A percentile compares a stretch with the other conserved stretches of the same genome.
phyloP scores from a whole-genome alignment of 2,113 vertebrate genomes.

The Podocnemis expansa region DNA sequence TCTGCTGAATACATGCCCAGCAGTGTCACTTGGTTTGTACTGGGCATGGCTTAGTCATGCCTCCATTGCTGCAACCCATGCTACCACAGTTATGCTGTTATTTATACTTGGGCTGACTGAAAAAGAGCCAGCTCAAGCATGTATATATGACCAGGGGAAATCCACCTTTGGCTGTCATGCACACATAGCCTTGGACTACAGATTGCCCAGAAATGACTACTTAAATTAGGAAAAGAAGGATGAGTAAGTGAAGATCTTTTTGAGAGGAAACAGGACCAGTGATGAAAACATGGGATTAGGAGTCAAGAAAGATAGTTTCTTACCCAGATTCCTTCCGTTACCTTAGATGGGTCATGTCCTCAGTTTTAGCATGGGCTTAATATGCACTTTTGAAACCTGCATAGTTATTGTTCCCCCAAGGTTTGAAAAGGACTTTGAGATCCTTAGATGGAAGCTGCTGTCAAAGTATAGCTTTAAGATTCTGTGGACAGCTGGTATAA shows the following conservation, averaged over 20 bases:
- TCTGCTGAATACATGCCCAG: neutral
- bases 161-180: too few species aligned
- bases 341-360: too few species aligned
- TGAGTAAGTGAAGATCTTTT: slow-evolving; percentile 21
- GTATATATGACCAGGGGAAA: too few species aligned
- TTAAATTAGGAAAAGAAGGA: neutral
- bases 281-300: neutral
- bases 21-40: too few species aligned
- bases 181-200: neutral
- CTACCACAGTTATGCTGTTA: too few species aligned
- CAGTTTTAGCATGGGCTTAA: too few species aligned
- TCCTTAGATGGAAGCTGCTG: slow-evolving; percentile 46
- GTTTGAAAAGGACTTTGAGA: slow-evolving; percentile 12
- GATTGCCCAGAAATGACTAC: neutral
- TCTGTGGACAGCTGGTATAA: slow-evolving; percentile 10
- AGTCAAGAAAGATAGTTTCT: slow-evolving; percentile 5
- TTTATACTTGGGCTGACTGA: too few species aligned
- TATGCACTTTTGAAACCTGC: slow-evolving; percentile 21
- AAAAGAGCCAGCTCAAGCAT: too few species aligned
- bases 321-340: neutral
- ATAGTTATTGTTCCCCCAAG: neutral
- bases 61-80: too few species aligned
- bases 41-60: too few species aligned
- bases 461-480: slow-evolving; percentile 22
- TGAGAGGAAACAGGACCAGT: neutral